Base-by-base conservation (phyloP, 2,888 invertebrate genomes). In the Chloromyia formosa region DNA sequence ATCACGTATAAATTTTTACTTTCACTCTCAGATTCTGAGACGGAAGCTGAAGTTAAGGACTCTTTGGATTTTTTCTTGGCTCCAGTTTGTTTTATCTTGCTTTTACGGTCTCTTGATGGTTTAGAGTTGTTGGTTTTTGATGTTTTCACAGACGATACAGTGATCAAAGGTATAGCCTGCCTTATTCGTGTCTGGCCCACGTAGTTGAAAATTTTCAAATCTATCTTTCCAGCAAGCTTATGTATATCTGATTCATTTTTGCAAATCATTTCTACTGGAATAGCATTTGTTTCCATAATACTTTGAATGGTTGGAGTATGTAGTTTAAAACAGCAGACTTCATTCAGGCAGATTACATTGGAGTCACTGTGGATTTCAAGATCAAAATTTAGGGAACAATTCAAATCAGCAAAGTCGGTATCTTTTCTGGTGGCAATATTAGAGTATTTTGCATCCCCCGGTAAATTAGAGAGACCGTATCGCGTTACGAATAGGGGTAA, bases 381-480 rank as follows among this genome's bases (percentile, higher is more conserved):
- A 35, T 35, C 7, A 35, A 56, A 35, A 56, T 71, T 56, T 7
- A 35, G 27, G 3, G 2, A 2, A 4, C 3, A 7, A 4, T 35
- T 16, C 71, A 71, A 20, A 22, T 71, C 35, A 4, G 22, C 5
- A 40, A 71, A 71, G 9, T 56, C 40, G 2, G 16, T 22, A n/a
- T 20, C 27, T 7, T 23, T 58, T 27, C 35, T 73, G 27, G 73
- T 62, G 10, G 27, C 53, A 16, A n/a, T 16, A n/a, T 5, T n/a
- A 1, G 49, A 45, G 22, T n/a, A 73, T 62, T 73, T 73, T 27
- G 35, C 53, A 20, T 73, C 62, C 9, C 73, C 73, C 12, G 27
- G 62, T n/a, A 73, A 53, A 53, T 62, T n/a, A 7, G 71, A 35
- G 3, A 71, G 40, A 18, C 71, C 71, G 18, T 40, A 58, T 1